A percentile compares a stretch with the other conserved stretches of the same genome.
phyloP scores from a whole-genome alignment of 2,113 vertebrate species.

The Petrocephalus microphthalmus region DNA sequence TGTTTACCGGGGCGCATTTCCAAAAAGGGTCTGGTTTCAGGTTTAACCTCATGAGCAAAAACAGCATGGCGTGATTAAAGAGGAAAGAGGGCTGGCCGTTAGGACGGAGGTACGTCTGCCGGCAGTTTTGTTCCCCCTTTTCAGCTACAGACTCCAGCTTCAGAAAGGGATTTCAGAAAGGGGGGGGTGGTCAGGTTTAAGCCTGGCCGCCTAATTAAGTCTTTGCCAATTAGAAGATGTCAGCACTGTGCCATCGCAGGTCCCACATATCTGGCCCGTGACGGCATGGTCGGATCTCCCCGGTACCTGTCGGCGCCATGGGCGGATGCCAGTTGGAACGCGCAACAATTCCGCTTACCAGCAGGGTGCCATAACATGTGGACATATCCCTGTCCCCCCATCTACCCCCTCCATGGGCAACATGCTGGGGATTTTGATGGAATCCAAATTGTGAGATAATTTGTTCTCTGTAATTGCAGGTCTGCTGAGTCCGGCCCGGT shows the following conservation, averaged over 20 bases:
- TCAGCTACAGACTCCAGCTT: slow-evolving; percentile 20
- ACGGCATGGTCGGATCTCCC: not conserved
- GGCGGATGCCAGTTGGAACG: slow-evolving; percentile 12
- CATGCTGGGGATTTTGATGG: slow-evolving; percentile 26
- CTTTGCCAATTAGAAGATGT: slow-evolving; percentile 29
- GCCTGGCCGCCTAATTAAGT: slow-evolving; percentile 34
- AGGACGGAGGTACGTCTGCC: slow-evolving; percentile 16
- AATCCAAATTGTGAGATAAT: slow-evolving; percentile 48
- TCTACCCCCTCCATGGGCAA: slow-evolving; percentile 14
- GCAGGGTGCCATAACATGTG: not conserved
- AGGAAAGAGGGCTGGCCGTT: not conserved
- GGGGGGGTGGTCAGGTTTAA: not conserved
- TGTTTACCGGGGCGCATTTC: not conserved
- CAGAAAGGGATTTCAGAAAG: slow-evolving; percentile 29
- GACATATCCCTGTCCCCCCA: not conserved
- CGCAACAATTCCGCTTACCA: not conserved
- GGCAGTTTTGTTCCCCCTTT: slow-evolving; percentile 23
- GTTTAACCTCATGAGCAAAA: not conserved
- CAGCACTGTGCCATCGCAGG: slow-evolving; percentile 30
- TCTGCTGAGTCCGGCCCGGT: slow-evolving; percentile 44
- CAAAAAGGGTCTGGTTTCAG: not conserved
- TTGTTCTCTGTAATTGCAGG: slow-evolving; percentile 48
- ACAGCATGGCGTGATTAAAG: not conserved
- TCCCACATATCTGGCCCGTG: not conserved
- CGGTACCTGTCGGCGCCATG: slow-evolving; percentile 17